Evolutionary conservation across 1,140 invertebrate genomes (phyloP).

Genomic region (Drosophila dunni): DNA sequence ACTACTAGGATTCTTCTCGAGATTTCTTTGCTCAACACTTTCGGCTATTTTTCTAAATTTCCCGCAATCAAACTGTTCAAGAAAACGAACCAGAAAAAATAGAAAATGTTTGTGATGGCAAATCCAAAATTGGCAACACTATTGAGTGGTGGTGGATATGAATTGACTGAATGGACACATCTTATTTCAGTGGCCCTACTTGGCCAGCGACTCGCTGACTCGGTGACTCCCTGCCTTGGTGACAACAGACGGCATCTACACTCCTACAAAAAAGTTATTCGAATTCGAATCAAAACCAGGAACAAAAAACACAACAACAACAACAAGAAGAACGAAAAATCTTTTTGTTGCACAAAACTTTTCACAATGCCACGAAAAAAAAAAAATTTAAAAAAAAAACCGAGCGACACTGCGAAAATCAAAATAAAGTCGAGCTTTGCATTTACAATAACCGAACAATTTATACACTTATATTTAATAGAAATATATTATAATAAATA

Average conservation of each 20-base stretch:
- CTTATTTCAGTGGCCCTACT: conserved; percentile 34
- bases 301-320: conserved; percentile 50
- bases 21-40: background rate
- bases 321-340: conserved; percentile 3
- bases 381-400: conserved; percentile 4
- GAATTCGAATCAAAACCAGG: conserved; percentile 44
- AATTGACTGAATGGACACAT: conserved; percentile 21
- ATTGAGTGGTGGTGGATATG: background rate
- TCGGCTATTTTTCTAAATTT: conserved; percentile 3
- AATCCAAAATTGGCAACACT: conserved; percentile 5
- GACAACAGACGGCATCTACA: background rate
- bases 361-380: conserved; percentile 15
- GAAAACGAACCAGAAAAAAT: background rate
- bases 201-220: conserved; percentile 13
- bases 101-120: background rate
- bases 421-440: background rate
- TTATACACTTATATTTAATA: conserved; percentile 4
- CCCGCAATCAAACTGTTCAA: conserved; percentile 1
- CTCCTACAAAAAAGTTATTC: background rate
- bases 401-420: background rate
- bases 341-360: conserved; percentile 42
- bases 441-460: background rate
- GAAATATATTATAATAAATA: too few species aligned
- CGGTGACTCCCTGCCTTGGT: conserved; percentile 2
- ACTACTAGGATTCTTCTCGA: background rate